phyloP scores from a whole-genome alignment of 35 echinoderm and acorn worm species.

The Hemicentrotus pulcherrimus region DNA sequence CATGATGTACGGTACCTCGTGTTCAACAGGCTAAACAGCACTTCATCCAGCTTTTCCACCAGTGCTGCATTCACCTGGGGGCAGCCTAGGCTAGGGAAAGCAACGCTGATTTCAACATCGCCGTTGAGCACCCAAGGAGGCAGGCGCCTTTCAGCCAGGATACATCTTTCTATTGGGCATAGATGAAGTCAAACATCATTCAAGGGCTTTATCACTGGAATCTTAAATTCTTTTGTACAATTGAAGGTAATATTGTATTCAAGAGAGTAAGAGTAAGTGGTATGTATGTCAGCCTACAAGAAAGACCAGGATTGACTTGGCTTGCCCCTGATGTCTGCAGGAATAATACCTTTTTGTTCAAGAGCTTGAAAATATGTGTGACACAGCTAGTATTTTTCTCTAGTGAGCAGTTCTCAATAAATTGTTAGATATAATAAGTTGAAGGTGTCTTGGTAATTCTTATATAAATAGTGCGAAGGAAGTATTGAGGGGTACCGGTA shows the following conservation, averaged over 20 bases:
- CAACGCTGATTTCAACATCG: not conserved
- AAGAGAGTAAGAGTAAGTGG: not conserved
- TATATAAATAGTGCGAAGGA: too few relatives aligned
- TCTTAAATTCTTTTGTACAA: not conserved
- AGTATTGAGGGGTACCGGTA: too few relatives aligned
- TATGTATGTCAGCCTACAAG: not conserved
- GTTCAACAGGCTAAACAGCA: not conserved
- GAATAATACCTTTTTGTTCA: not conserved
- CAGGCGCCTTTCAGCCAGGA: not conserved
- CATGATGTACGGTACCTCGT: constrained; percentile 29
- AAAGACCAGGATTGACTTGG: not conserved
- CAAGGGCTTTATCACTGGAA: not conserved
- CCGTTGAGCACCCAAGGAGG: not conserved
- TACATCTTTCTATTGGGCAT: not conserved
- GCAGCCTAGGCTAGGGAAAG: not conserved
- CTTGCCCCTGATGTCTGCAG: not conserved
- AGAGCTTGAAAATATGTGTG: not conserved
- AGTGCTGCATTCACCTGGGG: not conserved
- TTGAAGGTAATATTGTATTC: not conserved
- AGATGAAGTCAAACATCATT: not conserved
- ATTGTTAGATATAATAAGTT: too few relatives aligned
- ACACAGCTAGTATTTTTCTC: not conserved
- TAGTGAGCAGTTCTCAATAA: not conserved
- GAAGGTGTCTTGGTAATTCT: too few relatives aligned
- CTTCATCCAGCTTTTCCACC: not conserved